Evolutionary conservation across 1,140 invertebrate genomes (phyloP), one percentile per base, ranked within the genome.

Genomic region (Oreohelix idahoensis): DNA sequence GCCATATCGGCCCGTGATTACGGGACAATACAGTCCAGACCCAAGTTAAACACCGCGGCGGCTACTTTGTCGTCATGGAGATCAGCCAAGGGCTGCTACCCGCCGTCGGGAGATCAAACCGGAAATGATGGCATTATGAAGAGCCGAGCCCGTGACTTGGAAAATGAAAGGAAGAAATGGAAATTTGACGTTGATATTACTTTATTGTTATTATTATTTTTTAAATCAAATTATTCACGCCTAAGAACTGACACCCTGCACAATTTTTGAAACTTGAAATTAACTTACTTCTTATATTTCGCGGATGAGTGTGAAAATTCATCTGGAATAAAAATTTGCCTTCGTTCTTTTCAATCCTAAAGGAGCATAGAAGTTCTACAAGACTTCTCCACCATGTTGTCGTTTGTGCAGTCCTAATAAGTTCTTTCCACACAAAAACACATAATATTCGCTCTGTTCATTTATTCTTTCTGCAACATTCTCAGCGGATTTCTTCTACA

Each of bases 61-160:
- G 53, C 63, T 79, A 79, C 53, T 79, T 79, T 70, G 38, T 71
- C 63, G 38, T 66, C 38, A 35, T 45, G 79, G 36, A 70, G 42
- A 49, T 66, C 38, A 29, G 38, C 32, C 66, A 45, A 49, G 79
- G 36, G 69, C 63, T 66, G 29, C 17, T 49, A 81, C 79, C 32
- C 69, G n/a, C 36, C 45, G 39, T 38, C n/a, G 20, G 13, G n/a
- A 26, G n/a, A 70, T 71, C 36, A 70, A 71, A 81, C 79, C 63
- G 79, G 79, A 81, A 81, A 81, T 81, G 69, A 81, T 58, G 69
- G 32, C 66, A 66, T 51, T 71, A 81, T 81, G 79, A 71, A 70
- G 66, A 70, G 38, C 1, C 66, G n/a, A 35, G 79, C 38, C 32
- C 79, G 79, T 81, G 79, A 81, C 79, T 81, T 71, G 63, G 77